Percentiles rank a stretch among this genome's conserved stretches.
Conservation (phyloP, 2,888 invertebrate species). For the Myopa tessellatipennis region DNA sequence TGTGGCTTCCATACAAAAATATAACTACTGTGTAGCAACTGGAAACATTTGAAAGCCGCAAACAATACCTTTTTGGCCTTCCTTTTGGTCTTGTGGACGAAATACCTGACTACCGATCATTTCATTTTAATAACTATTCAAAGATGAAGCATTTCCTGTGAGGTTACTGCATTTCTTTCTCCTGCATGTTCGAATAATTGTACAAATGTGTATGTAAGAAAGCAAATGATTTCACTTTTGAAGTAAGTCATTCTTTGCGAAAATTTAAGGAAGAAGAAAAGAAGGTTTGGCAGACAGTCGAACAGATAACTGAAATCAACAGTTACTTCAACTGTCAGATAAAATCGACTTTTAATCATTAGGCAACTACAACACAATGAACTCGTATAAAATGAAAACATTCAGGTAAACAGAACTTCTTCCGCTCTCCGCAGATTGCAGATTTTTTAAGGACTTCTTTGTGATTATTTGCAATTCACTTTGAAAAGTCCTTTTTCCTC, state of each 20-base stretch:
- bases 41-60: background rate
- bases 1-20: background rate
- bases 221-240: conserved; percentile 27
- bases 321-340: conserved; percentile 48
- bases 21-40: background rate
- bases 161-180: background rate
- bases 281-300: conserved; percentile 49
- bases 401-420: conserved; percentile 8
- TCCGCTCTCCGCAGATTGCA: conserved; percentile 26
- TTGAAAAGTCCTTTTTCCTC: background rate
- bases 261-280: background rate
- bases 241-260: conserved; percentile 8
- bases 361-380: conserved; percentile 2
- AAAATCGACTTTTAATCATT: conserved; percentile 42
- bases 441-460: conserved; percentile 35
- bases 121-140: background rate
- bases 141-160: background rate
- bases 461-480: conserved; percentile 41
- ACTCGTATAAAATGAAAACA: conserved; percentile 21
- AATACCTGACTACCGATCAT: conserved; percentile 15
- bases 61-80: background rate
- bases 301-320: conserved; percentile 43
- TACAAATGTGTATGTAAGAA: conserved; percentile 4
- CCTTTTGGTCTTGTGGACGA: conserved; percentile 5
- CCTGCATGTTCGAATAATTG: background rate